Evolutionary conservation across 1,140 invertebrate genomes (phyloP), one percentile per base, ranked within the genome.

Genomic region (Pristionchus pacificus): DNA sequence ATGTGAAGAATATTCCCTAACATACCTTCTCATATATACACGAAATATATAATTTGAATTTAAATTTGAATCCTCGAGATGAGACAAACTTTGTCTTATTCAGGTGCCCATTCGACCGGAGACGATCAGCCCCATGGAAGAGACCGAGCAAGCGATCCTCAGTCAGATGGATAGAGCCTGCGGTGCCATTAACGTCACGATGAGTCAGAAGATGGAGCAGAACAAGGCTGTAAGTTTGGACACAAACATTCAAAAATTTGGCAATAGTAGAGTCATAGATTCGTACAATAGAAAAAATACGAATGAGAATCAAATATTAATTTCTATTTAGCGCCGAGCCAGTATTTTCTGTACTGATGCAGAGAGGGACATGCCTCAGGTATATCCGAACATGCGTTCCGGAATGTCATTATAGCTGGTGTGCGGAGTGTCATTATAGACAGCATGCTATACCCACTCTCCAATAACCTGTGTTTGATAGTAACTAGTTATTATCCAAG

Each of bases 101-200:
- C n/a, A n/a, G n/a, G 6, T 49, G 38, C 38, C 38, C 38, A 49
- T 49, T 49, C 38, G 38, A 49, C 38, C 38, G 38, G 38, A 49
- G 38, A 49, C 38, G 19, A 6, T 19, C 19, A 19, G 19, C 38
- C 19, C 19, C 25, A 14, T 15, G 19, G 58, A 68, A 29, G 58
- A 65, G 24, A 60, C 64, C 25, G 27, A 29, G 13, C 13, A 65
- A 6, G n/a, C 19, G 61, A 69, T 69, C 67, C n/a, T 1, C 61
- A 61, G 31, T 49, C 67, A 69, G 27, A 27, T 69, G 19, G 67
- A 69, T 58, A 66, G 59, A n/a, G 67, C 67, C 67, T 69, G 67
- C 31, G 67, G 67, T 27, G 67, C 67, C 14, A 65, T 69, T 30
- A 69, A 69, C 33, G 67, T 69, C n/a, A 65, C 58, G 15, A 69